Base-by-base conservation (phyloP, 1,140 invertebrate species). In the Brachystomella parvula region DNA sequence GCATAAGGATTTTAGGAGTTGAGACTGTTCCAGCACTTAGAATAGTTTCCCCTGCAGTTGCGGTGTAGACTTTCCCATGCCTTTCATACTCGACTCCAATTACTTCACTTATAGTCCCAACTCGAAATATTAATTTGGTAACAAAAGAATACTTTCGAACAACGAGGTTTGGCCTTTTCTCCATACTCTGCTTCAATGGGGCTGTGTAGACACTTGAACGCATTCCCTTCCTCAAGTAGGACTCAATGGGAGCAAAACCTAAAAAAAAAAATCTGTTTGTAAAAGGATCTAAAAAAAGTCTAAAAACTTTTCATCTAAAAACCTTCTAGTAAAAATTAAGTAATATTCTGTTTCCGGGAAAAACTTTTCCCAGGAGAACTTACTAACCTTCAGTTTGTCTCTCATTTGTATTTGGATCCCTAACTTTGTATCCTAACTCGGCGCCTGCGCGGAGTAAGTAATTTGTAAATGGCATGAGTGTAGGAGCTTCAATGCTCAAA, bases 41-140 rank as follows among this genome's bases (percentile, higher is more conserved):
- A 59, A 71, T 71, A 3, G 67, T 65, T 65, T 71, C 69, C 32
- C 65, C 65, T 9, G 66, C 66, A 44, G 67, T 67, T 19, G 35
- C 66, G 0, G 53, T 59, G n/a, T 53, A n/a, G 6, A 28, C 63
- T 28, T 67, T 24, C 12, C 69, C 69, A 35, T 71, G 63, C 49
- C 63, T 28, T 28, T 66, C 64, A 32, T 71, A 71, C 49, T 71
- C 69, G 17, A 71, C 66, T 28, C 69, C 69, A 49, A 53, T 61
- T 21, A 65, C 66, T 60, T 61, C 24, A 24, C 21, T 65, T 31
- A 49, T 30, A 35, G 64, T 64, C 9, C 63, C 66, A 28, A 61
- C 58, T 21, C 60, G 57, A 53, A 66, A 57, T 30, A 67, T 30
- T 1, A 67, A 61, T 49, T 68, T 67, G 29, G 39, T 65, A 0